Base-by-base conservation (phyloP, 2,797 vertebrate genomes). In the Pterois miles region DNA sequence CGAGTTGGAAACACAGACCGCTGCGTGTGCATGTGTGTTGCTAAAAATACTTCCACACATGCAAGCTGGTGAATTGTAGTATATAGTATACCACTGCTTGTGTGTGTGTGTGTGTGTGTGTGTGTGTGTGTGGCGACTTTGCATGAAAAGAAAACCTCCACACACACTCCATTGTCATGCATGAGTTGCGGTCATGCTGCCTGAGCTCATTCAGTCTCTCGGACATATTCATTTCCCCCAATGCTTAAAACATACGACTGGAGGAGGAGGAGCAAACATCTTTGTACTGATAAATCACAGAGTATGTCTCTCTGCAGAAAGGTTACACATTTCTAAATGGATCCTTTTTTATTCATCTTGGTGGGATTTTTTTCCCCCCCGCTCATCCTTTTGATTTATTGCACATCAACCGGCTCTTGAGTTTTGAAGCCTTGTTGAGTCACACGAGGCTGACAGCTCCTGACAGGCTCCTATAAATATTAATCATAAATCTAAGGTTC, bases 21-120 rank as follows among this genome's bases (percentile, higher is more conserved):
- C 80, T 67, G 50, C 5, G 40, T 78, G 80, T 71, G 83, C 50
- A 8, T 70, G 81, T 56, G 68, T 25, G 71, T 36, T 63, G 6
- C 91, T 92, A 93, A 92, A 93, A 94, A 94, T 92, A 94, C 84
- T 77, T 68, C 48, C n/a, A 71, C 87, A 74, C 85, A 82, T 68
- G 70, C 83, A 73, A 58, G 71, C 86, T 14, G 50, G 81, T 85
- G 86, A 59, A 40, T 53, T 33, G 74, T 63, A 64, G 43, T 80
- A 88, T 60, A 9, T 38, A 59, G 77, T 53, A 56, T 56, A 25
- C 22, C n/a, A 11, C 31, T 48, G 40, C n/a, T n/a, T 52, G 18
- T 69, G 40, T 48, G 59, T 57, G 2, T 22, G 48, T 71, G 18
- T 63, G n/a, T n/a, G n/a, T n/a, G n/a, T n/a, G n/a, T 52, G 18